Evolutionary conservation across 2,113 vertebrate species (phyloP).

Genomic region (Oceanodroma tethys): DNA sequence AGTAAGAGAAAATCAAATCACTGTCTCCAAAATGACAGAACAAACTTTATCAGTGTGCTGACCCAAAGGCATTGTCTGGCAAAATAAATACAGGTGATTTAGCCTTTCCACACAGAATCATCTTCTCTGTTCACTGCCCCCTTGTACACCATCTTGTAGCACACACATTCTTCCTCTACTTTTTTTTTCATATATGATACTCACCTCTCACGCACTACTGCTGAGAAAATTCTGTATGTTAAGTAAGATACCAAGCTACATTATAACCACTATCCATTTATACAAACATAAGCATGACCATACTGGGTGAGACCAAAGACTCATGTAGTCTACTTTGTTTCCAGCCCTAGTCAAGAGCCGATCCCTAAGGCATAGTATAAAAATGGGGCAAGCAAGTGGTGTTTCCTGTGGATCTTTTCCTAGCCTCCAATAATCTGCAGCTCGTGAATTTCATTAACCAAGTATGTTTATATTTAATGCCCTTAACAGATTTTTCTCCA

Average conservation of each 20-base stretch:
- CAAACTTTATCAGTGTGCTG: neutral
- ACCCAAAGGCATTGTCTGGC: neutral
- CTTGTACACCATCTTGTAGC: neutral
- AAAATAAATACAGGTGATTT: neutral
- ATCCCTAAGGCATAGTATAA: neutral
- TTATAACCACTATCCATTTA: neutral
- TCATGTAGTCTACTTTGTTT: neutral
- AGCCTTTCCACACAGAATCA: neutral
- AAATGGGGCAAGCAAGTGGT: neutral
- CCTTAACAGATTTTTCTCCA: neutral
- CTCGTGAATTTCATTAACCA: neutral
- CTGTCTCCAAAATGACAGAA: neutral
- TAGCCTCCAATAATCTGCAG: neutral
- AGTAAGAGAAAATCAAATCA: slow-evolving; percentile 26
- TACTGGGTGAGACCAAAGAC: neutral
- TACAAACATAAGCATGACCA: neutral
- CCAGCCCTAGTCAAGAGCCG: neutral
- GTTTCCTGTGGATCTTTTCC: neutral
- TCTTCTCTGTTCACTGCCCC: neutral
- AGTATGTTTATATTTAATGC: neutral
- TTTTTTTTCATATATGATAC: neutral
- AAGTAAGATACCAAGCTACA: neutral
- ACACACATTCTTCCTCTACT: neutral
- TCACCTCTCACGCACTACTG: neutral
- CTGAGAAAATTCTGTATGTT: neutral